Evolutionary conservation across 2,888 invertebrate species (phyloP).

Genomic region (Euproctis similis): DNA sequence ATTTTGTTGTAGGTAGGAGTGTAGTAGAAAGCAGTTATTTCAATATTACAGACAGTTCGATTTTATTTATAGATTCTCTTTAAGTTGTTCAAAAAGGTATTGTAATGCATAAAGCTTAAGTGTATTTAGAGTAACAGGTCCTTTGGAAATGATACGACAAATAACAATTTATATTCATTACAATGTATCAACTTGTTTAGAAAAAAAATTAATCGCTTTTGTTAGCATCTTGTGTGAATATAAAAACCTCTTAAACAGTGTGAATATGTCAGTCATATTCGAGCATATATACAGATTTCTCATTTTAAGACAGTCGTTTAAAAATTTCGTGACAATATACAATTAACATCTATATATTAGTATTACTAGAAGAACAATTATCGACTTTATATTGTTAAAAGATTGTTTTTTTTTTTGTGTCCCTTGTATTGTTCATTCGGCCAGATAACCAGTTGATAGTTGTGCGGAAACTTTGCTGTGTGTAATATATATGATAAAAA

Average conservation of each 20-base stretch:
- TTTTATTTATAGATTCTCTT: no score
- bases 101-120: no score
- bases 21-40: no score
- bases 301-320: conserved; percentile 17
- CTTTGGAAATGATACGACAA: neutral
- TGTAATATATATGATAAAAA: conserved; percentile 10
- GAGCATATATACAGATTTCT: conserved; percentile 27
- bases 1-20: no score
- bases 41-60: no score
- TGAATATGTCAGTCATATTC: conserved; percentile 33
- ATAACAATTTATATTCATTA: conserved; percentile 18
- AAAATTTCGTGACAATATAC: conserved; percentile 28
- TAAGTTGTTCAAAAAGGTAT: no score
- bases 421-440: no score
- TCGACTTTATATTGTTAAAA: no score
- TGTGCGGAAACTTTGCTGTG: conserved; percentile 15
- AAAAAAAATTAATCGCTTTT: conserved; percentile 31
- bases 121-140: no score
- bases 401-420: no score
- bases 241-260: conserved; percentile 36
- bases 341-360: conserved; percentile 36
- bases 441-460: no score
- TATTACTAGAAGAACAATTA: conserved; percentile 40
- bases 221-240: conserved; percentile 42
- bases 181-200: conserved; percentile 23